A percentile compares a stretch with the other conserved stretches of the same genome.
Evolutionary conservation across 2,113 vertebrate species (phyloP).

Genomic region (Sander lucioperca): DNA sequence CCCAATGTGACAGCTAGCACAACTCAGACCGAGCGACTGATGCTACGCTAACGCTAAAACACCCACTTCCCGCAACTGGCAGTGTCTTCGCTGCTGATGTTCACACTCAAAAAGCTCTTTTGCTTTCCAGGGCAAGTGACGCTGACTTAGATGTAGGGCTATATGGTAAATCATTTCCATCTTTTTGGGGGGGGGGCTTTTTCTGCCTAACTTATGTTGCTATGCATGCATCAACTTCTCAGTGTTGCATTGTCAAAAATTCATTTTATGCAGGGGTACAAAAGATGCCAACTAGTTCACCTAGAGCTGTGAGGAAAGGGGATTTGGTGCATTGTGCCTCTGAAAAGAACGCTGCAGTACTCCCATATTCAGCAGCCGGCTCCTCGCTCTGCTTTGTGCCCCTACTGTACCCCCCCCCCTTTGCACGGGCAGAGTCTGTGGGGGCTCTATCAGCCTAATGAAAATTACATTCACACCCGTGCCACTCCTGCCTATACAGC

Average conservation of each 20-base stretch:
- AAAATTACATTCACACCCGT: constrained; percentile 81
- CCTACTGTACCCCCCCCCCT: constrained; percentile 48
- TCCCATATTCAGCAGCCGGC: constrained; percentile 64
- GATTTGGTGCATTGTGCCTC: constrained; percentile 61
- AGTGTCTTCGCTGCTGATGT: constrained; percentile 12
- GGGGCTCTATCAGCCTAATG: constrained; percentile 74
- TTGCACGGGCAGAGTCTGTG: constrained; percentile 52
- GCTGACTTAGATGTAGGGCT: constrained; percentile 24
- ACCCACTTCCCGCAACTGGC: constrained; percentile 28
- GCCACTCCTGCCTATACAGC: constrained; percentile 71
- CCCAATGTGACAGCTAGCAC: constrained; percentile 65
- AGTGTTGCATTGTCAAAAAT: constrained; percentile 67
- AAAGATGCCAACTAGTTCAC: constrained; percentile 70
- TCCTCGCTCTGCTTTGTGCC: constrained; percentile 60
- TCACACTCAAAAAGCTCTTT: constrained; percentile 30
- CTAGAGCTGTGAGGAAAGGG: constrained; percentile 69
- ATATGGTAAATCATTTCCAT: constrained; percentile 63
- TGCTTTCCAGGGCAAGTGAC: constrained; percentile 25
- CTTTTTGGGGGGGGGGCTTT: neutral
- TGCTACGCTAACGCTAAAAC: constrained; percentile 43
- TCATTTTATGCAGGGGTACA: constrained; percentile 56
- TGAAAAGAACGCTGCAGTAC: constrained; percentile 55
- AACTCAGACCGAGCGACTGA: constrained; percentile 45
- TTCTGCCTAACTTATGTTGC: constrained; percentile 19
- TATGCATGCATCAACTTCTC: constrained; percentile 52